Percentiles rank a stretch among this genome's conserved stretches.
Conservation (phyloP, 2,797 vertebrate genomes). For the Myotis daubentonii region DNA sequence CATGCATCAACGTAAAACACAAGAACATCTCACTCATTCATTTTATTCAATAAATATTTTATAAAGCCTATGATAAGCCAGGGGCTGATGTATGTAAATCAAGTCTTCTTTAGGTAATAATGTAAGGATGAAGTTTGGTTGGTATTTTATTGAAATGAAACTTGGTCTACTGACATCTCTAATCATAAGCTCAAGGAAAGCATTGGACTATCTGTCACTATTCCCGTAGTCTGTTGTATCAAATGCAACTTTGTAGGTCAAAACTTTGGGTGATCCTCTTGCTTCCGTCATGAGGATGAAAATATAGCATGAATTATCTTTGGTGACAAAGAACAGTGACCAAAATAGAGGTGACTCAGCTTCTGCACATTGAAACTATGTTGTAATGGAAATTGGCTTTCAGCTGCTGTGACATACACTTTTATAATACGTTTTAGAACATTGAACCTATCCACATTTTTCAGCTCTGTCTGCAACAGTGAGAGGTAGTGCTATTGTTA, state of each 20-base stretch:
- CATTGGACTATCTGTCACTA: neutral
- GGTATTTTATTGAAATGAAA: slow-evolving; percentile 71
- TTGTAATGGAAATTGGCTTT: slow-evolving; percentile 79
- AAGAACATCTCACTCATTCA: neutral
- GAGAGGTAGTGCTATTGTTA: slow-evolving; percentile 56
- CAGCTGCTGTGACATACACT: slow-evolving; percentile 68
- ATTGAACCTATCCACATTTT: slow-evolving; percentile 68
- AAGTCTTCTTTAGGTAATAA: slow-evolving; percentile 58
- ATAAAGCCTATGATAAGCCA: neutral
- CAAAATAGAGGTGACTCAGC: slow-evolving; percentile 81
- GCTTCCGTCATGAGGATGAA: slow-evolving; percentile 64
- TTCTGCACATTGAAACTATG: slow-evolving; percentile 58
- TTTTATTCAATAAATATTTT: slow-evolving; percentile 29
- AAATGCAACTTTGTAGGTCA: slow-evolving; percentile 72
- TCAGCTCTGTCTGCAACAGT: neutral
- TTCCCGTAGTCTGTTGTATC: slow-evolving; percentile 58
- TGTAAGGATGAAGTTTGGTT: neutral
- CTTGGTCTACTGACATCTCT: slow-evolving; percentile 55
- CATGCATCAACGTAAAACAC: neutral
- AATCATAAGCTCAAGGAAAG: slow-evolving; percentile 49
- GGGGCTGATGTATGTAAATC: neutral
- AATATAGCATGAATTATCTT: slow-evolving; percentile 72
- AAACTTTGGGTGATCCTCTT: slow-evolving; percentile 67
- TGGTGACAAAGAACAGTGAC: slow-evolving; percentile 78
- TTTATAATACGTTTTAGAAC: slow-evolving; percentile 74